These are phyloP conservation scores for Serranochromis macrocephalus DNA, from an alignment of 2,113 vertebrate genomes.

Conservation along the genomic window DNA sequence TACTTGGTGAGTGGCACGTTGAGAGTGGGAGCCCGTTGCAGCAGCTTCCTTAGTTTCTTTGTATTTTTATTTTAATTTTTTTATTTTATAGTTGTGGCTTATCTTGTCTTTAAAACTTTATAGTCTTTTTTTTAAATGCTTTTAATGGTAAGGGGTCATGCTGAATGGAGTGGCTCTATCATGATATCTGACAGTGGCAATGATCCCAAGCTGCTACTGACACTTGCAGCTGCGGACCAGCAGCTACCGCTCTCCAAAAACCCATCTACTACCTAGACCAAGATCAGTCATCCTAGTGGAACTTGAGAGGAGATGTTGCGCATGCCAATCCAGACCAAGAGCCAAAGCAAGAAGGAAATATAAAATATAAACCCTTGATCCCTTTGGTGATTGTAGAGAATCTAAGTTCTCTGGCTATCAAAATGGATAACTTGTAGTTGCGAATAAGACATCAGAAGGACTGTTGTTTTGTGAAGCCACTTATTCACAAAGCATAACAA, in stretches of 20 bases:
- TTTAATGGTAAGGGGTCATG: background rate
- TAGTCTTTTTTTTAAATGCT: background rate
- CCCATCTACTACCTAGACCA: background rate
- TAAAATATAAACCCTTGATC: background rate
- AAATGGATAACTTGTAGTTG: background rate
- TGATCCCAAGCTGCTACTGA: background rate
- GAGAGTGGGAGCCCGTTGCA: background rate
- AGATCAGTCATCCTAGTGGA: background rate
- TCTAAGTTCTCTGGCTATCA: background rate
- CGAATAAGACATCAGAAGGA: background rate
- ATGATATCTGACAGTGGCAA: background rate
- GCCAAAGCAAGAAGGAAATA: background rate
- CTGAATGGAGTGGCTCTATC: background rate
- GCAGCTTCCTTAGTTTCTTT: background rate
- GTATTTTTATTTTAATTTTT: background rate
- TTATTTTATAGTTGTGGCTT: background rate
- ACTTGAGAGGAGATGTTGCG: background rate
- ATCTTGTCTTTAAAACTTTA: background rate
- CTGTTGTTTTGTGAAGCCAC: background rate
- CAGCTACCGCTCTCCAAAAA: background rate
- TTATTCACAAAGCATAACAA: background rate
- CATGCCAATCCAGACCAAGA: background rate
- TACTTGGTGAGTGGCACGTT: background rate
- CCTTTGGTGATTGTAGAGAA: background rate
- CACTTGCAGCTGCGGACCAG: background rate